Evolutionary conservation across 2,797 vertebrate genomes (phyloP), one percentile per base, ranked within the genome.

Genomic region (Capromys pilorides): DNA sequence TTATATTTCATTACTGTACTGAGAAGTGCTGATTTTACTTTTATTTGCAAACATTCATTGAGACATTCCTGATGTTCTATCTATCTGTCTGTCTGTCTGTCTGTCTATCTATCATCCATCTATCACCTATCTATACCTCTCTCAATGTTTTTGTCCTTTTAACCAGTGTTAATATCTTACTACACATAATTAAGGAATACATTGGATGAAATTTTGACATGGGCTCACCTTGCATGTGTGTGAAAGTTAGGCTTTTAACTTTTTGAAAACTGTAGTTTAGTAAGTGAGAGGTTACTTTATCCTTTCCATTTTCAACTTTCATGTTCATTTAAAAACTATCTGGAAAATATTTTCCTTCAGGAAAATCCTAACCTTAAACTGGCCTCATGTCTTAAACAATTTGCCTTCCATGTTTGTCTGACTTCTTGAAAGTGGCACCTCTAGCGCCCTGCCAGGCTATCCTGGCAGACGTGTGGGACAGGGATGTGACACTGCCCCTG

Each of bases 191-290:
- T 39, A 59, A 54, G 62, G 66, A 88, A 61, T 39, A 26, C 57
- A 9, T 14, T 71, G 13, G 79, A n/a, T 73, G 83, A 22, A 49
- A 54, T 41, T 94, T 94, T 80, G 78, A 67, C 13, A 69, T 22
- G 2, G 69, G 10, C 36, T 91, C 49, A 89, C 41, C 69, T 62
- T 16, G 31, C 21, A 41, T 75, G 26, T 59, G 26, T 66, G 80
- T 59, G 41, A 75, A 73, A 90, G 5, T 64, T 36, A 57, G 12
- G 4, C 75, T 71, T 81, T 71, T 73, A 49, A 87, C n/a, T 54
- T 87, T 81, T 80, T 33, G 28, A 93, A 79, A 95, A 78, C 22
- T 28, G 7, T 78, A 86, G 39, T 95, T 75, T 49, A 92, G 51
- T 31, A 92, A 81, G 19, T 79, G 19, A 57, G 36, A 59, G 4